phyloP scores from a whole-genome alignment of 2,888 invertebrate species.

The Cerastis rubricosa region DNA sequence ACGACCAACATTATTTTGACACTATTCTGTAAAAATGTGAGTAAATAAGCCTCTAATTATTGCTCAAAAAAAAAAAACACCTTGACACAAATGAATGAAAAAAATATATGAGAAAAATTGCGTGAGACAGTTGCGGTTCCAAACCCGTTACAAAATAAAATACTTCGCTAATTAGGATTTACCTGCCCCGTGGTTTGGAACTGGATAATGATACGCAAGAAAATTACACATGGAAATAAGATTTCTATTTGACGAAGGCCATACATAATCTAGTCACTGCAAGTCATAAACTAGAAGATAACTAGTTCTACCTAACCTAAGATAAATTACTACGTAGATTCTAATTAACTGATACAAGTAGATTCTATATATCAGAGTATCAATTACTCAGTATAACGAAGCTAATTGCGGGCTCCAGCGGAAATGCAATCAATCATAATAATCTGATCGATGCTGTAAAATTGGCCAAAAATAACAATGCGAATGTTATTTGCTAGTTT shows the following conservation, averaged over 20 bases:
- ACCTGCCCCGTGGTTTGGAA: neutral
- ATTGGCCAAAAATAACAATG: slow-evolving; percentile 31
- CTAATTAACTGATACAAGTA: slow-evolving; percentile 31
- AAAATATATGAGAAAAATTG: slow-evolving; percentile 10
- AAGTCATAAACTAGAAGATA: slow-evolving; percentile 26
- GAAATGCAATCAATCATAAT: slow-evolving; percentile 37
- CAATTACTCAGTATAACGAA: slow-evolving; percentile 9
- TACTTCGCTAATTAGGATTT: neutral
- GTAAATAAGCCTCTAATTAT: slow-evolving; percentile 11
- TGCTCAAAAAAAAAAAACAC: neutral
- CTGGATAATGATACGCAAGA: neutral
- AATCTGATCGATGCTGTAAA: slow-evolving; percentile 30
- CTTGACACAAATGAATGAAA: slow-evolving; percentile 26
- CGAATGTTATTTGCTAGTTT: slow-evolving; percentile 23
- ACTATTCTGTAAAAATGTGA: slow-evolving; percentile 25
- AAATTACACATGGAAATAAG: neutral
- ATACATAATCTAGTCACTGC: slow-evolving; percentile 15
- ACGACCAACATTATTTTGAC: slow-evolving; percentile 28
- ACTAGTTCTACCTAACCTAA: slow-evolving; percentile 1
- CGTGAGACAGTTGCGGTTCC: slow-evolving; percentile 16
- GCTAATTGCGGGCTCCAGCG: slow-evolving; percentile 25
- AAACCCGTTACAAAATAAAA: slow-evolving; percentile 29
- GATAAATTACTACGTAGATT: slow-evolving; percentile 41
- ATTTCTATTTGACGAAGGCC: slow-evolving; percentile 9
- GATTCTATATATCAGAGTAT: slow-evolving; percentile 15